These are phyloP conservation scores for Myotis yumanensis DNA, from an alignment of 2,113 vertebrate genomes.

Conservation along the genomic window DNA sequence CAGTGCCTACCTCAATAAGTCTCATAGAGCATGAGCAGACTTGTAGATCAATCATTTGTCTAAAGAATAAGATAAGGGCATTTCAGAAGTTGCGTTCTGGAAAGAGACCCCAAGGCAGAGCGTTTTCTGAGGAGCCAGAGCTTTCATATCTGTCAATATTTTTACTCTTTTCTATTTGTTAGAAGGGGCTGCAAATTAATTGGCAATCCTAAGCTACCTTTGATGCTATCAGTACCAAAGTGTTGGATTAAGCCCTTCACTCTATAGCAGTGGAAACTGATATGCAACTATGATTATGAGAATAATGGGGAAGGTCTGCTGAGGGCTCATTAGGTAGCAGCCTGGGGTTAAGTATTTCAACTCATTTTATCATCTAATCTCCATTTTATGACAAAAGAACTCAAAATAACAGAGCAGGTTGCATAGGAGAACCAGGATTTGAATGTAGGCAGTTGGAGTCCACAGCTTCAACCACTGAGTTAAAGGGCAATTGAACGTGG, in stretches of 20 bases:
- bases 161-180: conserved; percentile 5
- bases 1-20: not conserved
- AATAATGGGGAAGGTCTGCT: not conserved
- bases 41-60: not conserved
- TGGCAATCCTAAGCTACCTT: not conserved
- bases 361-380: not conserved
- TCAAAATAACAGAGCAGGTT: not conserved
- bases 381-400: not conserved
- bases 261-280: not conserved
- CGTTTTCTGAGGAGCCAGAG: not conserved
- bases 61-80: not conserved
- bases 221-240: not conserved
- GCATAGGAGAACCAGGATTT: not conserved
- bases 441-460: not conserved
- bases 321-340: not conserved
- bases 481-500: not conserved
- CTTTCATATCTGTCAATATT: not conserved
- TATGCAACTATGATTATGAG: not conserved
- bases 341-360: not conserved
- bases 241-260: not conserved
- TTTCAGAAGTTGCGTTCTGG: not conserved
- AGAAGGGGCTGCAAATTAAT: not conserved
- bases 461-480: not conserved
- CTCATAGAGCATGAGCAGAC: not conserved
- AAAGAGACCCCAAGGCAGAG: not conserved